phyloP scores from a whole-genome alignment of 2,797 vertebrate species.

The Paedocypris micromegethes region DNA sequence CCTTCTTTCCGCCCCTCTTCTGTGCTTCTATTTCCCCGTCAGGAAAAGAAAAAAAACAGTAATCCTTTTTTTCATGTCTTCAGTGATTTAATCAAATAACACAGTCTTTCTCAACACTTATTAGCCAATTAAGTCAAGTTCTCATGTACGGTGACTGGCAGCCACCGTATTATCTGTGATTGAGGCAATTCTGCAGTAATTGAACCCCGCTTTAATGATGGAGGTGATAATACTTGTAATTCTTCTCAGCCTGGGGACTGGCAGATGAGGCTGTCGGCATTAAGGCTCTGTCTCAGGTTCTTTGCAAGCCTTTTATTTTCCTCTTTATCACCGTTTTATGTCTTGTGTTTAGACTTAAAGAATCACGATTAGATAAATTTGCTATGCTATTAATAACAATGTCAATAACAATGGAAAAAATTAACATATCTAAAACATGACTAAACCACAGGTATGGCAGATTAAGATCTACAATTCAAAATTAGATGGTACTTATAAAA shows the following conservation, averaged over 20 bases:
- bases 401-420: neutral
- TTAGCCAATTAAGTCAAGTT: conserved; percentile 99
- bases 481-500: conserved; percentile 74
- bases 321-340: conserved; percentile 33
- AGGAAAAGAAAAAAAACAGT: conserved; percentile 57
- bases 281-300: conserved; percentile 82
- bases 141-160: conserved; percentile 98
- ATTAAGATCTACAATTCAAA: conserved; percentile 61
- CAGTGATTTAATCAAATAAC: conserved; percentile 98
- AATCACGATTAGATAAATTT: conserved; percentile 60
- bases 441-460: conserved; percentile 31
- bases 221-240: conserved; percentile 99
- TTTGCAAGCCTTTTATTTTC: conserved; percentile 55
- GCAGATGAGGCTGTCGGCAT: conserved; percentile 91
- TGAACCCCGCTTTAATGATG: conserved; percentile 98
- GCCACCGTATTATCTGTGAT: conserved; percentile 94
- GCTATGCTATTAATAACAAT: too few species aligned
- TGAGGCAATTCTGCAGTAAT: conserved; percentile 93
- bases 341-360: conserved; percentile 16
- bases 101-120: conserved; percentile 96
- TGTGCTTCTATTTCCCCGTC: conserved; percentile 31
- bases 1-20: conserved; percentile 14
- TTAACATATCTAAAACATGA: conserved; percentile 12
- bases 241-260: conserved; percentile 99
- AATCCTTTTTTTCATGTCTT: conserved; percentile 81